Base-by-base conservation (phyloP, 2,888 invertebrate species). In the Lymantria dispar region DNA sequence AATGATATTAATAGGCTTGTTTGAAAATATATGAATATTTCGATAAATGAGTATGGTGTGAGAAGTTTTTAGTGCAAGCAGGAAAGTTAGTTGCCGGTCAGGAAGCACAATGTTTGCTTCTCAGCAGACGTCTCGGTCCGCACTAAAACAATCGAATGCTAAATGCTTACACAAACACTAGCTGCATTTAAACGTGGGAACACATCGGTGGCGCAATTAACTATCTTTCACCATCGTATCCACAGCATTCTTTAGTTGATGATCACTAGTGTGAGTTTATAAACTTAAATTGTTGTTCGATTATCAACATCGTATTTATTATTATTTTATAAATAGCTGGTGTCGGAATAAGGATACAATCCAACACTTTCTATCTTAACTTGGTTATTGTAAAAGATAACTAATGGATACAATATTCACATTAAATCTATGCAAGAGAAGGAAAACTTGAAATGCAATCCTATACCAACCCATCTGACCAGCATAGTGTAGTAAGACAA, bases 61-160 rank as follows among this genome's bases (percentile, higher is more conserved):
- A 52, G 56, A 56, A 50, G 53, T 52, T 48, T 59, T 43, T 39
- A 55, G 53, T 22, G 56, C 46, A 43, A 36, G 50, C 50, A 50
- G 55, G 55, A 55, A 46, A 60, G 54, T 44, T 40, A 58, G 62
- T 59, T 65, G 52, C 48, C 64, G 72, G 68, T 74, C 77, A 84
- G 83, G 85, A 83, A 86, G 78, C 77, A 72, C 76, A 74, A 77
- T 89, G 87, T 90, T 87, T 90, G 78, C 82, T 76, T 80, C 79
- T 72, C 77, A 72, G 78, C 83, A 80, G 85, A 84, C 83, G 82
- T 84, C 86, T 86, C 82, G 80, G 82, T 77, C 81, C 80, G 81
- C 87, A 86, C 90, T 90, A 90, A 91, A 87, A 91, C 90, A 91
- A 91, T 91, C 91, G 87, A 88, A 85, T 84, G 91, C 87, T 91